A percentile compares a stretch with the other conserved stretches of the same genome.
Evolutionary conservation across 2,888 invertebrate species (phyloP).

Genomic region (Cyclophora albipunctata): DNA sequence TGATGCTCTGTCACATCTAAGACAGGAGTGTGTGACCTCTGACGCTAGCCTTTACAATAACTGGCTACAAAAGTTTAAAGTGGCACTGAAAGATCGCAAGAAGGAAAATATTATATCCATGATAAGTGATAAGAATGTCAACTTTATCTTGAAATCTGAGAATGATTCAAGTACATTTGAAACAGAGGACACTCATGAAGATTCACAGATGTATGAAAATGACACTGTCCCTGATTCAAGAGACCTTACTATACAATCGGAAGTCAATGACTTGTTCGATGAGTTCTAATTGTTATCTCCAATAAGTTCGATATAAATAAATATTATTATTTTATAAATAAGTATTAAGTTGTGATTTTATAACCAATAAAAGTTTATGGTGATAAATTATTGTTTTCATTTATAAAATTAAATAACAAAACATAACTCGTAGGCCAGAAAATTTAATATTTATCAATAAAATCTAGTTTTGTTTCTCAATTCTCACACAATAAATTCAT

Average conservation of each 20-base stretch:
- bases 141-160: slow-evolving; percentile 52
- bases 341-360: background rate
- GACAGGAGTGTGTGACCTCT: slow-evolving; percentile 46
- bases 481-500: slow-evolving; percentile 65
- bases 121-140: slow-evolving; percentile 42
- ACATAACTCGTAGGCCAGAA: slow-evolving; percentile 30
- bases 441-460: slow-evolving; percentile 45
- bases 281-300: slow-evolving; percentile 43
- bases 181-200: slow-evolving; percentile 41
- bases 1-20: slow-evolving; percentile 46
- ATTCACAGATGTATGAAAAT: slow-evolving; percentile 61
- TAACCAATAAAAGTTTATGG: slow-evolving; percentile 7
- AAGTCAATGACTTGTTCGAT: slow-evolving; percentile 63
- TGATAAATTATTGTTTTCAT: slow-evolving; percentile 1
- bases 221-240: slow-evolving; percentile 54
- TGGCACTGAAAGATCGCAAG: slow-evolving; percentile 36
- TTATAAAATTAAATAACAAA: slow-evolving; percentile 14
- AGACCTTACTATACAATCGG: slow-evolving; percentile 47
- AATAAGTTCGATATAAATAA: background rate
- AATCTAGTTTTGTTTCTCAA: slow-evolving; percentile 54
- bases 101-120: slow-evolving; percentile 38
- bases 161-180: slow-evolving; percentile 48
- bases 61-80: slow-evolving; percentile 56
- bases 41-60: slow-evolving; percentile 54
- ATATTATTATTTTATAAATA: background rate